Conservation (phyloP, 2,113 vertebrate genomes). For the Chaetodon auriga region DNA sequence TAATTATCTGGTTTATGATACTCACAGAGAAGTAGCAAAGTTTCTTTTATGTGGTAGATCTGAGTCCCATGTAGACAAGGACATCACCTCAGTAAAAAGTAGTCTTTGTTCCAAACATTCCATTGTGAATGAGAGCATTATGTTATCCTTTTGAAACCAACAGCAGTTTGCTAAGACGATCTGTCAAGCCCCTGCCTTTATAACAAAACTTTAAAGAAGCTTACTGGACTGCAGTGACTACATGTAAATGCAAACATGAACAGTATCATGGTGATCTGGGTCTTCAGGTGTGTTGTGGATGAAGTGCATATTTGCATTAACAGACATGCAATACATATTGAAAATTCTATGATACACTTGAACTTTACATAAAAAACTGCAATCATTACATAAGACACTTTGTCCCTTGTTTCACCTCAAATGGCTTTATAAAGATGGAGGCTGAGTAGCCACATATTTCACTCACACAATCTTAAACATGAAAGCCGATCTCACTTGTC, state of each 20-base stretch:
- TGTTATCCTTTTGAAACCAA: slow-evolving; percentile 34
- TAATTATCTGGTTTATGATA: not conserved
- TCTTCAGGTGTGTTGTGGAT: not conserved
- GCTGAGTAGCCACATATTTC: slow-evolving; percentile 5
- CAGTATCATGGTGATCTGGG: not conserved
- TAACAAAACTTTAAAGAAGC: slow-evolving; percentile 28
- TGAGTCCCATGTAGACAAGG: not conserved
- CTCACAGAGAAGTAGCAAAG: not conserved
- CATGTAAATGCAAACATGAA: not conserved
- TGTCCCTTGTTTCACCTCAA: not conserved
- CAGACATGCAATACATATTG: not conserved
- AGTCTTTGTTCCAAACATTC: slow-evolving; percentile 29
- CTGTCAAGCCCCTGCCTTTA: slow-evolving; percentile 30
- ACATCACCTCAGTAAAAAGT: not conserved
- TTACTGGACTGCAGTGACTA: not conserved
- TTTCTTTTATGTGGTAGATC: not conserved
- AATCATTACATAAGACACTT: not conserved
- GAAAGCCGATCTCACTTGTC: not conserved
- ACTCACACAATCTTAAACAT: not conserved
- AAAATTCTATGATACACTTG: not conserved
- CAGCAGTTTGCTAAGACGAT: slow-evolving; percentile 28
- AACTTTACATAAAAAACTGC: not conserved
- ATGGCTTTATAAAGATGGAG: not conserved
- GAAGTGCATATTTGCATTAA: not conserved
- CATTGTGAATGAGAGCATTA: not conserved